These are phyloP conservation scores for Lichenostomus cassidix DNA, from an alignment of 2,113 vertebrate genomes.

Conservation along the genomic window DNA sequence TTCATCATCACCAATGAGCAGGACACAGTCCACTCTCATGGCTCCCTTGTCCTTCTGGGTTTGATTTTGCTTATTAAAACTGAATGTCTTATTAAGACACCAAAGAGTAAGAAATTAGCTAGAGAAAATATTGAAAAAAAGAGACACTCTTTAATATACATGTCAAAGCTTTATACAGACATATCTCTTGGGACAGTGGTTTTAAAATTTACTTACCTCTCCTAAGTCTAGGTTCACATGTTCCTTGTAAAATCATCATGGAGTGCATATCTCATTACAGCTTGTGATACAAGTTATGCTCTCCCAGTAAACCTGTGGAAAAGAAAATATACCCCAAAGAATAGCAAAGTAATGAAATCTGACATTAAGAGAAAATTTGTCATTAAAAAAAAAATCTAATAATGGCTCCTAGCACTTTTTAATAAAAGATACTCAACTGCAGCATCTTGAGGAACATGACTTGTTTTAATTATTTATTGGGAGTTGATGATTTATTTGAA, in stretches of 20 bases:
- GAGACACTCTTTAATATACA: not conserved
- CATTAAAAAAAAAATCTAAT: constrained; percentile 40
- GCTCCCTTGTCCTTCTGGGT: not conserved
- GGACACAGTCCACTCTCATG: not conserved
- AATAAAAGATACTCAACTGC: constrained; percentile 61
- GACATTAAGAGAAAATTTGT: constrained; percentile 58
- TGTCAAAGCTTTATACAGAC: not conserved
- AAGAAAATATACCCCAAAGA: constrained; percentile 39
- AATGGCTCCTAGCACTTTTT: constrained; percentile 61
- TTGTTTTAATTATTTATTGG: constrained; percentile 73
- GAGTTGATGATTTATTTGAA: constrained; percentile 65
- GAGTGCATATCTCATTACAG: not conserved
- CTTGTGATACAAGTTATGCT: not conserved
- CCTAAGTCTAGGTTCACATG: not conserved
- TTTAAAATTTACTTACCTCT: constrained; percentile 35
- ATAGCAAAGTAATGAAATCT: constrained; percentile 52
- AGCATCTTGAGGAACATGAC: constrained; percentile 50
- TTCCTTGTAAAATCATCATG: constrained; percentile 30
- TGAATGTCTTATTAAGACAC: not conserved
- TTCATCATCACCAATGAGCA: not conserved
- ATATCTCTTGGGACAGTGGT: not conserved
- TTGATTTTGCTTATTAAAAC: not conserved
- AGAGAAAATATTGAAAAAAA: not conserved
- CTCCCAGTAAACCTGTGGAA: constrained; percentile 17
- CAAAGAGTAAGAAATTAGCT: not conserved